Base-by-base conservation (phyloP, 2,888 invertebrate genomes). In the Litoditis marina region DNA sequence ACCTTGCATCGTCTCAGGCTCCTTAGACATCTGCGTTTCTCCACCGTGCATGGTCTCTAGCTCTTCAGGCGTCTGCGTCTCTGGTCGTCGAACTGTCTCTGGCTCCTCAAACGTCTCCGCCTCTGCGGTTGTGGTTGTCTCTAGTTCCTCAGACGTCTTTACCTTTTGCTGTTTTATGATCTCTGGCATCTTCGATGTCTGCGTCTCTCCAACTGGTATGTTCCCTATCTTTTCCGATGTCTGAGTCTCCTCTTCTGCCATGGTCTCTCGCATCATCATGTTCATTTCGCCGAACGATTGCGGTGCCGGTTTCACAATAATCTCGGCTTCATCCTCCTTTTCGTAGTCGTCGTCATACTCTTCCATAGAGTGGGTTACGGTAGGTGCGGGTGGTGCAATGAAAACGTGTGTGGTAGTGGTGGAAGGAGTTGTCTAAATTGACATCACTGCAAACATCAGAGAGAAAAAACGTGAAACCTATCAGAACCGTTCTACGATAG, bases 311-410 rank as follows among this genome's bases (percentile, higher is more conserved):
- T 59, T 59, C n/a, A 39, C 36, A 16, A n/a, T 36, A 16, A 50
- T 46, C n/a, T 42, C n/a, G n/a, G n/a, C 8, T 31, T 16, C 31
- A 4, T 3, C 19, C 49, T 28, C 49, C 16, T n/a, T 6, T 16
- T 46, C 47, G 22, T 49, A 19, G 57, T 61, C 13, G 65, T 62
- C 36, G 46, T 57, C 52, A 44, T 49, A 11, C 53, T 57, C 39
- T 53, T 60, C 46, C 59, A 53, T 46, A 49, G 31, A 8, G 44
- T 46, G 42, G 39, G 58, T 22, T 25, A 60, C 46, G 42, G 62
- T 56, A 25, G 58, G 42, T 2, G 54, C n/a, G n/a, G n/a, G n/a
- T n/a, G n/a, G n/a, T n/a, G n/a, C n/a, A n/a, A n/a, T n/a, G n/a
- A 52, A 6, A 51, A 54, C 25, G 49, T 47, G 2, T 1, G 44